These are phyloP conservation scores for Neelides folsomi DNA, from an alignment of 2,888 invertebrate species.

Conservation along the genomic window DNA sequence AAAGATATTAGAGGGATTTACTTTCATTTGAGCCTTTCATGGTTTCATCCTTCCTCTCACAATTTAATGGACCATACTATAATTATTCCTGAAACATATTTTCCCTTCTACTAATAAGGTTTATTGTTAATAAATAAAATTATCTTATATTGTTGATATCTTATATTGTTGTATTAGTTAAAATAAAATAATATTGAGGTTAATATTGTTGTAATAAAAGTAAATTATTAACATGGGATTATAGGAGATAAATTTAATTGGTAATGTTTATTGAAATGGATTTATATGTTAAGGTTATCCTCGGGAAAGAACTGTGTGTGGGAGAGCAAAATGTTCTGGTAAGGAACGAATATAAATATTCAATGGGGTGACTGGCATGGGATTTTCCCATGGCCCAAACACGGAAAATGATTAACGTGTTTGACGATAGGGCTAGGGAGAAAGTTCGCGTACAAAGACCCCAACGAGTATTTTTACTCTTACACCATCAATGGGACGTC, in stretches of 20 bases:
- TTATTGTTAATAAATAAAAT: too few species aligned
- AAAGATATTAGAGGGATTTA: too few species aligned
- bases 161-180: too few species aligned
- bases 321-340: slow-evolving; percentile 21
- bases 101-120: too few species aligned
- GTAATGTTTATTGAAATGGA: background rate
- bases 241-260: background rate
- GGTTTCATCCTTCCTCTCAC: too few species aligned
- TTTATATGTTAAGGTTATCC: slow-evolving; percentile 26
- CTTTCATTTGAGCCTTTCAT: too few species aligned
- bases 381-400: background rate
- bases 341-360: slow-evolving; percentile 4
- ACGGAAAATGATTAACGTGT: background rate
- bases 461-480: slow-evolving; percentile 30
- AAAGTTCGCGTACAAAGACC: slow-evolving; percentile 33
- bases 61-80: too few species aligned
- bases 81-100: too few species aligned
- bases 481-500: slow-evolving; percentile 33
- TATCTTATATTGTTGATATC: too few species aligned
- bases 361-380: background rate
- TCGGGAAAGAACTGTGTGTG: slow-evolving; percentile 18
- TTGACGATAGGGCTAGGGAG: slow-evolving; percentile 3
- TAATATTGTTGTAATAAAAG: too few species aligned
- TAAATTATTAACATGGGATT: background rate
- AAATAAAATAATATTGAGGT: too few species aligned